A percentile compares a stretch with the other conserved stretches of the same genome.
phyloP scores from a whole-genome alignment of 1,140 invertebrate genomes.

The Drosophila pallidifrons region DNA sequence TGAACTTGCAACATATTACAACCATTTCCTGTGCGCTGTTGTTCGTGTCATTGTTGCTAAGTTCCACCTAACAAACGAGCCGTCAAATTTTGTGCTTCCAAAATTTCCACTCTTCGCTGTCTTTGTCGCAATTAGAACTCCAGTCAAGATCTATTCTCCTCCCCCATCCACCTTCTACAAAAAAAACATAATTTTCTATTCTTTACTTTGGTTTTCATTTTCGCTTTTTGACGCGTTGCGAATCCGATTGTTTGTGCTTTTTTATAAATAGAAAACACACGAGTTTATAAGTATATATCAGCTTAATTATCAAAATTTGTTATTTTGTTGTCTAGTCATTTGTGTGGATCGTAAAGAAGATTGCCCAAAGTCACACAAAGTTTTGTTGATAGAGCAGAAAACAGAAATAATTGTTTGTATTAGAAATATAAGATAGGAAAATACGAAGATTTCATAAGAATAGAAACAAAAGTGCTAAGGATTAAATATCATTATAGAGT shows the following conservation, averaged over 20 bases:
- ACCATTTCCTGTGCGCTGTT: conserved; percentile 33
- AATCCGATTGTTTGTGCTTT: conserved; percentile 34
- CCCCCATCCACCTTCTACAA: background rate
- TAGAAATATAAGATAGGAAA: no score
- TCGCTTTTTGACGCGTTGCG: conserved; percentile 35
- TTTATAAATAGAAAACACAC: conserved; percentile 16
- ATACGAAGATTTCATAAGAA: no score
- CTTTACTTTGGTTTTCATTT: conserved; percentile 27
- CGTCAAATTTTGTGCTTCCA: conserved; percentile 24
- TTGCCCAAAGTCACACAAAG: background rate
- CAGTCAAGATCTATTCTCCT: conserved; percentile 17
- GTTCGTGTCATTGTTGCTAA: background rate
- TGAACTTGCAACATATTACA: conserved; percentile 14
- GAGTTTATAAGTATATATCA: conserved; percentile 17
- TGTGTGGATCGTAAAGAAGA: conserved; percentile 2
- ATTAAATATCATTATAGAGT: no score
- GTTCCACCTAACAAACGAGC: conserved; percentile 33
- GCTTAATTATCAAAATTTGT: conserved; percentile 28
- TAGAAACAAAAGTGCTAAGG: no score
- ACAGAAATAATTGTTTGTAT: background rate
- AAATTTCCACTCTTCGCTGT: conserved; percentile 3
- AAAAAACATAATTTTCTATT: conserved; percentile 26
- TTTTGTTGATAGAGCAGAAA: background rate
- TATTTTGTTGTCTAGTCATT: conserved; percentile 29
- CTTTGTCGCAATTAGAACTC: conserved; percentile 25